Evolutionary conservation across 2,113 vertebrate species (phyloP).

Genomic region (Pelecanus crispus): DNA sequence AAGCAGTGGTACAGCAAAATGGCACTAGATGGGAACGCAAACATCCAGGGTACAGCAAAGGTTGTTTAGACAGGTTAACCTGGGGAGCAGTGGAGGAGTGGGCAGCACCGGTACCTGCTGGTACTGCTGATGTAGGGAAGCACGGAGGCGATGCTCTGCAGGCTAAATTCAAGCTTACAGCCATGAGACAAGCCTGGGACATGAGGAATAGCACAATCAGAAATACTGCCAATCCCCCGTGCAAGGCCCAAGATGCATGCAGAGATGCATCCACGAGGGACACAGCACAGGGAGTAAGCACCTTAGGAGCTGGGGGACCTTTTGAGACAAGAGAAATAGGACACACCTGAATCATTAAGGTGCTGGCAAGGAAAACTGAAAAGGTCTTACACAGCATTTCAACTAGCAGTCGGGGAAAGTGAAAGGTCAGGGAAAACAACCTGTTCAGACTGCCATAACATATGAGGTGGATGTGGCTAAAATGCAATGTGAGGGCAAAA

Average conservation of each 20-base stretch:
- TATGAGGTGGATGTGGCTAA: neutral
- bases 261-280: fast-evolving
- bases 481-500: neutral
- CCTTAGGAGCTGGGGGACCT: neutral
- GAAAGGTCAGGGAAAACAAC: neutral
- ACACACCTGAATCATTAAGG: neutral
- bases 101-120: neutral
- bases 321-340: neutral
- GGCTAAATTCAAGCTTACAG: neutral
- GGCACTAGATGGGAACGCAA: neutral
- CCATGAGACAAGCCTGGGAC: neutral
- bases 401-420: neutral
- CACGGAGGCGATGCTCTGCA: neutral
- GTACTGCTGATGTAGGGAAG: neutral
- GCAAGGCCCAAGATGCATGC: neutral
- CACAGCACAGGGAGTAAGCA: neutral
- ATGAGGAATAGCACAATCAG: neutral
- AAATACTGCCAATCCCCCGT: neutral
- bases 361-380: neutral
- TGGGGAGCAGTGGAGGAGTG: neutral
- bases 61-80: neutral
- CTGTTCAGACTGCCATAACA: neutral
- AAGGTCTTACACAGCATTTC: neutral
- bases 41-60: neutral
- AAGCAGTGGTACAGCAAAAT: neutral